Percentiles rank a stretch among this genome's conserved stretches.
Evolutionary conservation across 1,140 invertebrate genomes (phyloP).

Genomic region (Plectus sambesii): DNA sequence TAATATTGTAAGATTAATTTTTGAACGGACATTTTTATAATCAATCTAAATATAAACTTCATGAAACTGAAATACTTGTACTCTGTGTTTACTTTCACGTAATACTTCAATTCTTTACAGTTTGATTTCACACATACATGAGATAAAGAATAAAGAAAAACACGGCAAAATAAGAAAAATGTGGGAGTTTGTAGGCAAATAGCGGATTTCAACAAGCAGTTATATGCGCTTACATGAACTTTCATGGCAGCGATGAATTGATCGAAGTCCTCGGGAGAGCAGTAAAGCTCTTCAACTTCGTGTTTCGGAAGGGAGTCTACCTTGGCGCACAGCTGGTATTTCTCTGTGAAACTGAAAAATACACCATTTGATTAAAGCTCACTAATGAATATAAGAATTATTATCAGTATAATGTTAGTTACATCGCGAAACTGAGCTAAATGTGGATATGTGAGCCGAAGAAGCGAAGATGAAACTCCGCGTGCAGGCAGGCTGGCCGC

Average conservation of each 20-base stretch:
- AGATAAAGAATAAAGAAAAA: no score
- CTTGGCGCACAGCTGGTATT: slow-evolving; percentile 17
- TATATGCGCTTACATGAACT: slow-evolving; percentile 26
- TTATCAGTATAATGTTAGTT: no score
- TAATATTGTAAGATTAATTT: no score
- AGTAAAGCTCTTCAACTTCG: slow-evolving; percentile 41
- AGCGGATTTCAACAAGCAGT: slow-evolving; percentile 6
- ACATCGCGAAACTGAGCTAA: no score
- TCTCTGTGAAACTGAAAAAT: slow-evolving; percentile 26
- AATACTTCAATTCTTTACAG: background rate
- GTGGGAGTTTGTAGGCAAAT: background rate
- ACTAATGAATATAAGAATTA: no score
- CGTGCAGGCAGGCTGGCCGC: slow-evolving; percentile 11
- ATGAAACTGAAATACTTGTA: background rate
- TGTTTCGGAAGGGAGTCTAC: slow-evolving; percentile 21
- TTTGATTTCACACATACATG: no score
- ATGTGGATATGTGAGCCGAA: slow-evolving; percentile 3
- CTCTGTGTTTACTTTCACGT: slow-evolving; percentile 1
- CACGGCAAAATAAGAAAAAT: no score
- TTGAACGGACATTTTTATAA: slow-evolving; percentile 8
- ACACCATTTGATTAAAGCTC: background rate
- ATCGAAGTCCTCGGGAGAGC: slow-evolving; percentile 28
- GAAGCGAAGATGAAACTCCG: background rate
- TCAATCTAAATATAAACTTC: slow-evolving; percentile 19
- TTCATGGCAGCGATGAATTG: slow-evolving; percentile 39